A percentile compares a stretch with the other conserved stretches of the same genome.
These are phyloP conservation scores for Hypomecis atomaria DNA, from an alignment of 2,888 invertebrate genomes.

Conservation along the genomic window DNA sequence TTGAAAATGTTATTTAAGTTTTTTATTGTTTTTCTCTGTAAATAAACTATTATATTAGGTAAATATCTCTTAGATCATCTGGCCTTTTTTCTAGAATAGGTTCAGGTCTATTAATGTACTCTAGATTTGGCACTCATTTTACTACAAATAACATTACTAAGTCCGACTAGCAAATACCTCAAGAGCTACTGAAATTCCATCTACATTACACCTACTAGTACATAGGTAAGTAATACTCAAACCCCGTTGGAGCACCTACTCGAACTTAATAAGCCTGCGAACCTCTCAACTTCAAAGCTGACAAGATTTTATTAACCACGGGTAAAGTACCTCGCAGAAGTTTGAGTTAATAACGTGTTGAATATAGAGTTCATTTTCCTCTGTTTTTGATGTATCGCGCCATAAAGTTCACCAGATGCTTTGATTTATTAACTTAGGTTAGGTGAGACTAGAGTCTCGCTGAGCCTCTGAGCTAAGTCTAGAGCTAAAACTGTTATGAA, in stretches of 20 bases:
- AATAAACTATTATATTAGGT: no score
- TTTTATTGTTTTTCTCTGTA: no score
- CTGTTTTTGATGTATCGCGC: neutral
- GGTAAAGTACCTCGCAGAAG: neutral
- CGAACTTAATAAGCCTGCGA: neutral
- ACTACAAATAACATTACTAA: no score
- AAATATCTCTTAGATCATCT: no score
- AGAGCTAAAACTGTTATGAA: no score
- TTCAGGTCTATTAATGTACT: no score
- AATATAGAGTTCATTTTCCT: neutral
- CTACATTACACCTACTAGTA: neutral
- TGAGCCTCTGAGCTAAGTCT: no score
- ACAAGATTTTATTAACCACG: constrained; percentile 9
- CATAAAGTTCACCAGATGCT: neutral
- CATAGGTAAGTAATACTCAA: neutral
- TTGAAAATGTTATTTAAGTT: no score
- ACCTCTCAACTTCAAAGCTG: neutral
- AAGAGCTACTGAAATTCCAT: neutral
- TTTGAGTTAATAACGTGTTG: neutral
- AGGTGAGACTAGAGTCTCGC: no score
- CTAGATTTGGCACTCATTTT: no score
- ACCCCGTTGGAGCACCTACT: neutral
- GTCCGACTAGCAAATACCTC: neutral
- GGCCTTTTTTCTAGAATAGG: no score
- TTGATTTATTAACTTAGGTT: no score